Evolutionary conservation across 2,113 vertebrate species (phyloP).

Genomic region (Dryoscopus gambensis): DNA sequence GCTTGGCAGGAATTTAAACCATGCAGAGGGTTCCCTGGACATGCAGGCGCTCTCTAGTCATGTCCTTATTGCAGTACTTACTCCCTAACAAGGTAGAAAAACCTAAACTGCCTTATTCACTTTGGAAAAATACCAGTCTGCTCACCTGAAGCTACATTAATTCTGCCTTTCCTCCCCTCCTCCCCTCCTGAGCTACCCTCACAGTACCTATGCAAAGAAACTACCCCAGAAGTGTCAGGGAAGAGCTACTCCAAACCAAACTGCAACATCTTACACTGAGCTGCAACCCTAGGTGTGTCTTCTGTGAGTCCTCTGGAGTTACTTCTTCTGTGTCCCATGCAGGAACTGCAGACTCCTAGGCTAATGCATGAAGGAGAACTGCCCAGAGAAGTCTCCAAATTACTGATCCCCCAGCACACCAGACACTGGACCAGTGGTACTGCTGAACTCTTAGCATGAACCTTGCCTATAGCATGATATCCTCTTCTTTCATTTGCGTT

Average conservation of each 20-base stretch:
- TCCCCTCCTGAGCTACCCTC: not conserved
- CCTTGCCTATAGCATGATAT: not conserved
- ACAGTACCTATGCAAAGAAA: not conserved
- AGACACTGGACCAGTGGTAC: not conserved
- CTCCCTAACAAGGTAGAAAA: not conserved
- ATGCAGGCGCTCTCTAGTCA: not conserved
- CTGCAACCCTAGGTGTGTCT: not conserved
- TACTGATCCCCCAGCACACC: not conserved
- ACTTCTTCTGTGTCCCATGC: not conserved
- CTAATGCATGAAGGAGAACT: not conserved
- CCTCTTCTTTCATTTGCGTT: not conserved
- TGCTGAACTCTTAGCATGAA: not conserved
- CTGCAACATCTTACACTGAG: not conserved
- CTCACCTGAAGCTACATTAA: not conserved
- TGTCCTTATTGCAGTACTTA: not conserved
- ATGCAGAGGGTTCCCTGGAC: no score
- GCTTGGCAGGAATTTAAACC: not conserved
- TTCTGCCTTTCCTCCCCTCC: not conserved
- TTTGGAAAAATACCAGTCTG: not conserved
- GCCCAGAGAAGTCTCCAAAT: not conserved
- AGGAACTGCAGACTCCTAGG: not conserved
- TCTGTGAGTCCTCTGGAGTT: not conserved
- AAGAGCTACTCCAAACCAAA: not conserved
- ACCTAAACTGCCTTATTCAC: not conserved
- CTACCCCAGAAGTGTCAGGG: not conserved